phyloP scores from a whole-genome alignment of 2,797 vertebrate species.

The Hirundo rustica region DNA sequence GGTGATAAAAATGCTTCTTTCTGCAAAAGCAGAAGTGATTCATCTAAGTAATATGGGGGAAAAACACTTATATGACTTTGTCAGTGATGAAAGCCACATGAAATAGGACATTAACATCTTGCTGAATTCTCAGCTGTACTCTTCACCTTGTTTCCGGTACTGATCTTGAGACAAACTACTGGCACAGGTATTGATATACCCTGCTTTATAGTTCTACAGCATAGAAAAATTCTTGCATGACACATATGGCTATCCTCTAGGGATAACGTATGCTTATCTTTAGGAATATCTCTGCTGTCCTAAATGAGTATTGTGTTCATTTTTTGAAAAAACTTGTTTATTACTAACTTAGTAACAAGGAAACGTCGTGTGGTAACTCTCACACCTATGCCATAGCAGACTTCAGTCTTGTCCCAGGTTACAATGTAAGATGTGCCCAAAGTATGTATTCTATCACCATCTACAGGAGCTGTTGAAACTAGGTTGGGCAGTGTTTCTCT shows the following conservation, averaged over 20 bases:
- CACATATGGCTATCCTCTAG: background rate
- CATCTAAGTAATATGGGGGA: accelerated
- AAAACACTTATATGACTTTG: background rate
- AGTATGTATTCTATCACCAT: too few relatives aligned
- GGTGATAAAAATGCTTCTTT: background rate
- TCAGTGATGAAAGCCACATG: background rate
- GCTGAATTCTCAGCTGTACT: background rate
- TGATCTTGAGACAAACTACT: background rate
- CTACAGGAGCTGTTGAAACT: too few relatives aligned
- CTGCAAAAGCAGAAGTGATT: background rate
- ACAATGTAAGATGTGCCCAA: too few relatives aligned
- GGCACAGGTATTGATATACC: background rate
- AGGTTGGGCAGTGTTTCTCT: too few relatives aligned
- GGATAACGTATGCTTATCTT: background rate
- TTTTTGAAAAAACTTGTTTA: background rate
- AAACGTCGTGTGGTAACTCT: accelerated
- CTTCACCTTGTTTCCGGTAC: background rate
- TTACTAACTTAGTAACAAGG: background rate
- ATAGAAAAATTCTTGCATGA: background rate
- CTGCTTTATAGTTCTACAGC: background rate
- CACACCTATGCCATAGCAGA: background rate
- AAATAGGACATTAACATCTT: background rate
- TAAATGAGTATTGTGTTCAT: background rate
- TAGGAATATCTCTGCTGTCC: background rate
- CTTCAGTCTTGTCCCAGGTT: too few relatives aligned